Percentiles rank a stretch among this genome's conserved stretches.
These are phyloP conservation scores for Anoplophora glabripennis DNA, from an alignment of 1,140 invertebrate species.

Conservation along the genomic window DNA sequence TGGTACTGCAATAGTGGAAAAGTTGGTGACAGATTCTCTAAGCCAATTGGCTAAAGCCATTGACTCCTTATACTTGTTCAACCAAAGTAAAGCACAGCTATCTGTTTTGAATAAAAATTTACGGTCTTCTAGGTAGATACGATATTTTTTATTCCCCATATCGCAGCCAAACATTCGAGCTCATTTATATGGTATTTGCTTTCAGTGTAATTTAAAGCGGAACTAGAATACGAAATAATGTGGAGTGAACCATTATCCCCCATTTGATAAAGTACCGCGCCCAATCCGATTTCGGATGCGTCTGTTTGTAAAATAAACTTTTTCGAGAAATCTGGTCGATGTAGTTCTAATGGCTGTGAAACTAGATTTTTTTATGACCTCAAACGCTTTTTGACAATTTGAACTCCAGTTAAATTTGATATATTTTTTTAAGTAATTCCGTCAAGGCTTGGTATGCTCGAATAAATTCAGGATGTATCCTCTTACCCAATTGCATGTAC, in stretches of 20 bases:
- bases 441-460: slow-evolving; percentile 23
- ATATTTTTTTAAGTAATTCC: slow-evolving; percentile 15
- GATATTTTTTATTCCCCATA: slow-evolving; percentile 43
- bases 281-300: slow-evolving; percentile 14
- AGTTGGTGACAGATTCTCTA: too few species aligned
- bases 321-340: slow-evolving; percentile 6
- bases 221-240: slow-evolving; percentile 23
- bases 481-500: slow-evolving; percentile 30
- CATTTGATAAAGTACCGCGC: slow-evolving; percentile 21
- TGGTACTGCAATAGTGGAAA: too few species aligned
- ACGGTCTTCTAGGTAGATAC: slow-evolving; percentile 38
- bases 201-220: slow-evolving; percentile 12
- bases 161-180: slow-evolving; percentile 31
- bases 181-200: too few species aligned
- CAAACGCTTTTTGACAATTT: slow-evolving; percentile 21
- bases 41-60: too few species aligned
- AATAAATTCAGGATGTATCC: slow-evolving; percentile 29
- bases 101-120: slow-evolving; percentile 37
- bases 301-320: slow-evolving; percentile 22
- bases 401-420: slow-evolving; percentile 11
- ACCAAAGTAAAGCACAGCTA: slow-evolving; percentile 33
- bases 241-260: not conserved
- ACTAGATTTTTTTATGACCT: slow-evolving; percentile 19
- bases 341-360: not conserved
- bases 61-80: slow-evolving; percentile 24